Base-by-base conservation (phyloP, 1,140 invertebrate species). In the Drosophila trapezifrons region DNA sequence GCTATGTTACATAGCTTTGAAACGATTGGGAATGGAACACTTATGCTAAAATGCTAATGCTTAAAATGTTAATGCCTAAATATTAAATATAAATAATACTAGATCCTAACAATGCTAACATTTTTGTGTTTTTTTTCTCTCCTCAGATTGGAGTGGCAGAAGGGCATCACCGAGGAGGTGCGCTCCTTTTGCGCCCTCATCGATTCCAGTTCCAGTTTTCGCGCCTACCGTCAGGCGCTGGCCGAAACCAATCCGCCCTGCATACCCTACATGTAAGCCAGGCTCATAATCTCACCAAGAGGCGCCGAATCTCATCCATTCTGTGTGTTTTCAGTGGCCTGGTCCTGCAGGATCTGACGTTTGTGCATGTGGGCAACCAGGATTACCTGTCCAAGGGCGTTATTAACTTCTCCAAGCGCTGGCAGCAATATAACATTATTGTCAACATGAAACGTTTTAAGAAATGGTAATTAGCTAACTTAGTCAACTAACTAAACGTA, bases 381-480 rank as follows among this genome's bases (percentile, higher is more conserved):
- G 97, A 99, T 92, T 94, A 96, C 59, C 93, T 99, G 80, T 94
- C 95, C 7, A 97, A 99, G 89, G 96, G 96, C 65, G 95, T 95
- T 69, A 97, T 99, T 29, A 99, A 99, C 93, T 99, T 99, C 93
- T 97, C 97, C 2, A 99, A 99, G 93, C 93, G 98, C 78, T 99
- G 98, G 98, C 98, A 99, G 92, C 98, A 99, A 93, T 99, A 98
- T 92, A 97, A 98, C 90, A 98, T 99, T 77, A 96, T 99, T 83
- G 98, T 99, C 92, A 98, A 98, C 91, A 98, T 99, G 96, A 97
- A 98, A 90, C 94, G 97, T 91, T 99, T 99, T 92, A 97, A 98
- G 90, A 98, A 98, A 93, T 96, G 96, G 97, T 98, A 93, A 93
- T 9, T 3, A 22, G 22, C 22, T 22, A 22, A 22, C 2, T 22